These are phyloP conservation scores for Probosciger aterrimus DNA, from an alignment of 2,113 vertebrate genomes.

Conservation along the genomic window DNA sequence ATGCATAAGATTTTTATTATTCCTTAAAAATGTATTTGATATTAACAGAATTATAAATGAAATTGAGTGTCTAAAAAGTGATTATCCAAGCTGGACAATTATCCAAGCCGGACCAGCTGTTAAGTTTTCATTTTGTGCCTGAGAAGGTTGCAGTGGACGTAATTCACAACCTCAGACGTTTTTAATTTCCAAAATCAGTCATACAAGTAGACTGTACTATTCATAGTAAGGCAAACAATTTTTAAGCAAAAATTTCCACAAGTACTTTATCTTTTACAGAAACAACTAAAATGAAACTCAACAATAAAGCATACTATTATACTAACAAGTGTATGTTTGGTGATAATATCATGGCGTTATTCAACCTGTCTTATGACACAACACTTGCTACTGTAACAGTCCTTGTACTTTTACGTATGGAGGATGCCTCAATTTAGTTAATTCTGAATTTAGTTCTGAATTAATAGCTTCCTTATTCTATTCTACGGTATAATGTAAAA, in stretches of 20 bases:
- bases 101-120: not conserved
- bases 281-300: not conserved
- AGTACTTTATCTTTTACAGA: not conserved
- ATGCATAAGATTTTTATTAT: accelerated
- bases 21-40: not conserved
- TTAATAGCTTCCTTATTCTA: not conserved
- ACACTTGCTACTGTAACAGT: not conserved
- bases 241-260: not conserved
- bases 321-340: not conserved
- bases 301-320: not conserved
- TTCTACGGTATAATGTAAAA: not conserved
- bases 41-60: not conserved
- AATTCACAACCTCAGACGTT: not conserved
- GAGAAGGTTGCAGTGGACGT: not conserved
- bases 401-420: not conserved
- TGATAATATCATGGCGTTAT: not conserved
- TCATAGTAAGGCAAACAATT: not conserved
- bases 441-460: not conserved
- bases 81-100: not conserved
- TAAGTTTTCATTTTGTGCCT: not conserved
- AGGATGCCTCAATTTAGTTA: not conserved
- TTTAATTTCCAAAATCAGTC: not conserved
- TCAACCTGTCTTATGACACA: not conserved
- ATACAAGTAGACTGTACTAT: not conserved
- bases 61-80: not conserved